Evolutionary conservation across 2,888 invertebrate species (phyloP), one percentile per base, ranked within the genome.

Genomic region (Pristionchus maxplancki): DNA sequence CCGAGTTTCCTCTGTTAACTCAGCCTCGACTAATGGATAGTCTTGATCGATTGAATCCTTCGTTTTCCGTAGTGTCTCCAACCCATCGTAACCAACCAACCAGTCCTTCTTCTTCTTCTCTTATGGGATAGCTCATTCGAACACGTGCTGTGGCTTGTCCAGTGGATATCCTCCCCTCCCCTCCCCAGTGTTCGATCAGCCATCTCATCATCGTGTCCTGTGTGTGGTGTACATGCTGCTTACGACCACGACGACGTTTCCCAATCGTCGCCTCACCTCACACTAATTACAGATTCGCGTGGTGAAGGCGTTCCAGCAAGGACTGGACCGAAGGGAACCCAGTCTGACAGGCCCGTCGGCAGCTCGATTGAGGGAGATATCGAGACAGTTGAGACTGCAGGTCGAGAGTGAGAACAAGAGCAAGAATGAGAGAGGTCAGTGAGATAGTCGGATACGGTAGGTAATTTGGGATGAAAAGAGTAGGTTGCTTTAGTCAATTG

Each of bases 261-360:
- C 82, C 37, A 83, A 53, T 34, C 31, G 31, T 83, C 31, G 82
- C 17, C 53, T 53, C n/a, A 74, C 71, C 34, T 28, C 67, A 17
- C 20, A 34, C 17, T 87, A 85, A 83, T 95, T 95, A 96, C 97
- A 99, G 99, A 99, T 99, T 96, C 98, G 99, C 96, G 99, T 99
- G 96, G 98, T 99, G 96, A 99, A 99, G 96, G 99, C 99, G 96
- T 99, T 99, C 97, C 98, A 99, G 96, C 98, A 98, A 97, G 98
- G 98, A 96, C 97, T 98, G 96, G 98, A 98, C 96, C 97, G 97
- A 95, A 97, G 97, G 95, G 91, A 93, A 67, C 92, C 92, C 20
- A 88, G 88, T 81, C 88, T 88, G 88, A 88, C 88, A 17, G 92
- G 96, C 93, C 92, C 94, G 81, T 93, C 93, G 87, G 93, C 94